A percentile compares a stretch with the other conserved stretches of the same genome.
Evolutionary conservation across 2,113 vertebrate species (phyloP).

Genomic region (Holacanthus passer): DNA sequence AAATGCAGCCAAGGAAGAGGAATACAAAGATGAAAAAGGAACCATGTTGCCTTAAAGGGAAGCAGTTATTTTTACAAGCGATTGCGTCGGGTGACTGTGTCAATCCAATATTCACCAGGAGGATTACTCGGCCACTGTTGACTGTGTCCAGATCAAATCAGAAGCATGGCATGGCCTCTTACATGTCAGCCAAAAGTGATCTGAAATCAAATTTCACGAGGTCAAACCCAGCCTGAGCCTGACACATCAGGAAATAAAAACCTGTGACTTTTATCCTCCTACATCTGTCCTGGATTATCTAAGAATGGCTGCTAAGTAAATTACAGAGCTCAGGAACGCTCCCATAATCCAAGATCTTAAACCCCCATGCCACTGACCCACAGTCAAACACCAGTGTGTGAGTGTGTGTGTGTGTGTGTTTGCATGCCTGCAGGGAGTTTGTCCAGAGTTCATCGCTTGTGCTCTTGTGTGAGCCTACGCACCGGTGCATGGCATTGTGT

Average conservation of each 20-base stretch:
- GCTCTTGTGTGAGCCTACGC: slow-evolving; percentile 5
- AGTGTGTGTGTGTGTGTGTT: slow-evolving; percentile 18
- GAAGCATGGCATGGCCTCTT: background rate
- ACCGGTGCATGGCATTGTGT: slow-evolving; percentile 11
- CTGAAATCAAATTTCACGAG: slow-evolving; percentile 14
- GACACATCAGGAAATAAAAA: slow-evolving; percentile 48
- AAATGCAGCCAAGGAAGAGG: background rate
- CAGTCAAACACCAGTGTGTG: slow-evolving; percentile 33
- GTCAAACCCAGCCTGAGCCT: slow-evolving; percentile 33
- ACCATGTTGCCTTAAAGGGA: slow-evolving; percentile 29
- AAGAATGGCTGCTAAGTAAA: slow-evolving; percentile 70
- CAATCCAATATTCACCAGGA: slow-evolving; percentile 24
- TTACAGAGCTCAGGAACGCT: slow-evolving; percentile 68
- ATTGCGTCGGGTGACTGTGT: slow-evolving; percentile 20
- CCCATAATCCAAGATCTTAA: slow-evolving; percentile 65
- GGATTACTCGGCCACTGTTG: slow-evolving; percentile 16
- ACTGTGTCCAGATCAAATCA: slow-evolving; percentile 10
- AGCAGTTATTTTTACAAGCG: background rate
- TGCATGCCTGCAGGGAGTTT: no score
- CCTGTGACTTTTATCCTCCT: slow-evolving; percentile 56
- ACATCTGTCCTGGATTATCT: slow-evolving; percentile 72
- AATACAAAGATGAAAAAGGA: background rate
- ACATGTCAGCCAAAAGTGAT: background rate
- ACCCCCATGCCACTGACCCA: slow-evolving; percentile 55
- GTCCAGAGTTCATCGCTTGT: slow-evolving; percentile 26